A percentile compares a stretch with the other conserved stretches of the same genome.
Evolutionary conservation across 2,113 vertebrate species (phyloP).

Genomic region (Diphyllodes magnificus): DNA sequence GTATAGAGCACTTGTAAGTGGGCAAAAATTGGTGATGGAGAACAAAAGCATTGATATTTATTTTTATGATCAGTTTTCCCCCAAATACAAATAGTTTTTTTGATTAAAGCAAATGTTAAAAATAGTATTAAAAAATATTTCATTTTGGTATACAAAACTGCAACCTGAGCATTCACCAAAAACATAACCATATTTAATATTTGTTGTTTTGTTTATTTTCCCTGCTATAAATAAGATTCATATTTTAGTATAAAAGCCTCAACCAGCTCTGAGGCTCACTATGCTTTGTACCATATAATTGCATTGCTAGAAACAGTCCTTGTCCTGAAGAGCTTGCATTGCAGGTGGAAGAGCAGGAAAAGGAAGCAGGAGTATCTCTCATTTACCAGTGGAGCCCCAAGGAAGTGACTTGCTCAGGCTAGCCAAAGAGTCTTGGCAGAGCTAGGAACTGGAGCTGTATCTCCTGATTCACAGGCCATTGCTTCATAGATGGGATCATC

Average conservation of each 20-base stretch:
- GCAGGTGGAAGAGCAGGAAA: not conserved
- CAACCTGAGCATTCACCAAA: not conserved
- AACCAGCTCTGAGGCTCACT: not conserved
- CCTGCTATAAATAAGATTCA: not conserved
- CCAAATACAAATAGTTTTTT: not conserved
- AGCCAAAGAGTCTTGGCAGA: slow-evolving; percentile 12
- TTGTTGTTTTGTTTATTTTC: not conserved
- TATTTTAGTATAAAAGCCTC: not conserved
- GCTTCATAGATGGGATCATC: slow-evolving; percentile 35
- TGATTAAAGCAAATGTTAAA: not conserved
- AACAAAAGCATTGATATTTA: not conserved
- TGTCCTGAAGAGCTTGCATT: not conserved
- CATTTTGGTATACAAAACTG: not conserved
- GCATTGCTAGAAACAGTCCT: not conserved
- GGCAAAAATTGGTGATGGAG: not conserved
- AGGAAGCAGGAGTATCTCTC: not conserved
- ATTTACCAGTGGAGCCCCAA: not conserved
- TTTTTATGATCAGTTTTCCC: not conserved
- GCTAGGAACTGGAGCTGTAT: not conserved
- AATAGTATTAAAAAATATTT: not conserved
- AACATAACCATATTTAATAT: not conserved
- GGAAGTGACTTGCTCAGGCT: slow-evolving; percentile 31
- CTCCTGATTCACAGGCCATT: slow-evolving; percentile 15
- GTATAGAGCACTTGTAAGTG: not conserved
- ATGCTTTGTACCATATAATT: not conserved